These are phyloP conservation scores for Platerodrilus igneus DNA, from an alignment of 2,888 invertebrate genomes.

Conservation along the genomic window DNA sequence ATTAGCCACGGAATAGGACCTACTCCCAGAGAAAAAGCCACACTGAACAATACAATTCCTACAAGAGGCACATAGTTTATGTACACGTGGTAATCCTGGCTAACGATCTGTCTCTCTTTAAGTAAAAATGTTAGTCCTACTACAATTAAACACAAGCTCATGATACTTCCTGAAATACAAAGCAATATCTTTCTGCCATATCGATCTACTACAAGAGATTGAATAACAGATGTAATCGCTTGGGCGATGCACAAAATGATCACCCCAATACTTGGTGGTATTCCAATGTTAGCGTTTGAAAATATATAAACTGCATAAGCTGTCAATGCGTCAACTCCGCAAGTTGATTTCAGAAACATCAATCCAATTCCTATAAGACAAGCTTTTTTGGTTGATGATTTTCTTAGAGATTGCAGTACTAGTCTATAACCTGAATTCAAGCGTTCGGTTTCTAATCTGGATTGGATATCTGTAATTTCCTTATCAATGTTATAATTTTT, in stretches of 20 bases:
- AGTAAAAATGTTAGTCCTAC: constrained; percentile 62
- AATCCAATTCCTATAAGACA: constrained; percentile 54
- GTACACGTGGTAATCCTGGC: constrained; percentile 39
- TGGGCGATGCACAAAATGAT: constrained; percentile 65
- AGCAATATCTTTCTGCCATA: constrained; percentile 71
- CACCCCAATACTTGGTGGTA: constrained; percentile 48
- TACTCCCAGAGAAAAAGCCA: constrained; percentile 74
- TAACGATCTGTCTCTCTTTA: constrained; percentile 35
- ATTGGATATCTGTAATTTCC: constrained; percentile 58
- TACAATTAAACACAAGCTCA: constrained; percentile 62
- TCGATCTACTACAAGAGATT: constrained; percentile 71
- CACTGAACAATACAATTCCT: constrained; percentile 65
- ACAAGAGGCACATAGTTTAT: constrained; percentile 68
- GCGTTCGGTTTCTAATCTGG: constrained; percentile 44
- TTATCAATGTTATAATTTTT: constrained; percentile 57
- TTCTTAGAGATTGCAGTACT: constrained; percentile 53
- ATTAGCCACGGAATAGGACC: constrained; percentile 84
- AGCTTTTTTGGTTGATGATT: constrained; percentile 56
- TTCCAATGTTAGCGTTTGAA: constrained; percentile 46
- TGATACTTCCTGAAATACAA: constrained; percentile 60
- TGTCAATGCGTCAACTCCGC: constrained; percentile 58
- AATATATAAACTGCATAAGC: constrained; percentile 58
- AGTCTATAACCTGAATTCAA: constrained; percentile 53
- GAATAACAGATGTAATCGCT: constrained; percentile 64
- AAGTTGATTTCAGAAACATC: constrained; percentile 63